A percentile compares a stretch with the other conserved stretches of the same genome.
phyloP scores from a whole-genome alignment of 2,888 invertebrate species.

The Drosophila melanosoma region DNA sequence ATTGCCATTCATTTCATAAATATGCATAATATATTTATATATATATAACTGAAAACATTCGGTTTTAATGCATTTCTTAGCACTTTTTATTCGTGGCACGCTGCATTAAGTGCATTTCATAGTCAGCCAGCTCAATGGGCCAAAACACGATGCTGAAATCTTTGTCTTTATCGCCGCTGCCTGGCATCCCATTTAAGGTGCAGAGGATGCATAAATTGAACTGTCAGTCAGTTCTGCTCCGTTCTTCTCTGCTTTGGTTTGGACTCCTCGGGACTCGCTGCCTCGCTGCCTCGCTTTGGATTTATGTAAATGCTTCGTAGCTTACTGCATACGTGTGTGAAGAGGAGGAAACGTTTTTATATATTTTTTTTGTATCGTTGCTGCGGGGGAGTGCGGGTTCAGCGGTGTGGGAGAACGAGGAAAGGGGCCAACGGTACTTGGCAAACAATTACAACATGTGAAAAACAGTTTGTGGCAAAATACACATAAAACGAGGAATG shows the following conservation, averaged over 20 bases:
- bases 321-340: constrained; percentile 42
- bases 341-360: constrained; percentile 21
- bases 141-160: constrained; percentile 71
- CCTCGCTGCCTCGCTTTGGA: constrained; percentile 30
- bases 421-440: constrained; percentile 69
- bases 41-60: constrained; percentile 25
- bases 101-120: constrained; percentile 82
- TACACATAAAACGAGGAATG: constrained; percentile 50
- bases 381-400: not conserved
- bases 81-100: constrained; percentile 27
- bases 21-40: constrained; percentile 38
- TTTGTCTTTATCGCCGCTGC: constrained; percentile 68
- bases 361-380: constrained; percentile 7
- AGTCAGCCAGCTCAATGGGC: constrained; percentile 59
- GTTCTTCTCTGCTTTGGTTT: constrained; percentile 9
- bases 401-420: not conserved
- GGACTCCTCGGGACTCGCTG: constrained; percentile 15
- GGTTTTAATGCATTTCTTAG: constrained; percentile 45
- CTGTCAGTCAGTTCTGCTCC: constrained; percentile 68
- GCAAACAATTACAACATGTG: constrained; percentile 76
- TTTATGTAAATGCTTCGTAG: constrained; percentile 68
- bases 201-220: constrained; percentile 80
- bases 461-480: constrained; percentile 63
- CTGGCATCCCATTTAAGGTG: constrained; percentile 59
- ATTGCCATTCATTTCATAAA: constrained; percentile 53